Percentiles rank a stretch among this genome's conserved stretches.
phyloP scores from a whole-genome alignment of 2,113 vertebrate genomes.

The Petromus typicus region DNA sequence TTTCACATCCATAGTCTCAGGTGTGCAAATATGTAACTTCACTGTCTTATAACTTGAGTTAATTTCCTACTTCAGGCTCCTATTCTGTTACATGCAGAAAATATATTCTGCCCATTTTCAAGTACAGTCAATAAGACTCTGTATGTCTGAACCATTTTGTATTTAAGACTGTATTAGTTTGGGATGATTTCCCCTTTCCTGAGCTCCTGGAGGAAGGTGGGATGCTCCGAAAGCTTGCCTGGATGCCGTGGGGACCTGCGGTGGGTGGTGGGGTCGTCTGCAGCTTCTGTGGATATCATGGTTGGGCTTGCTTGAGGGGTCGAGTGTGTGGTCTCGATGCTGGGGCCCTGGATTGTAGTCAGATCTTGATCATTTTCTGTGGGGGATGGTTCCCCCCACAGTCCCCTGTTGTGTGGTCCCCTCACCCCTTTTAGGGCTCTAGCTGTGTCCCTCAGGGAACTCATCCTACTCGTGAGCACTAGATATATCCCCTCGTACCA shows the following conservation, averaged over 20 bases:
- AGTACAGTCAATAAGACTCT: background rate
- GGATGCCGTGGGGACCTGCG: background rate
- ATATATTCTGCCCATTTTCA: conserved; percentile 35
- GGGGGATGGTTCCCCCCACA: background rate
- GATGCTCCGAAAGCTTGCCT: background rate
- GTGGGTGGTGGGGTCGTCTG: background rate
- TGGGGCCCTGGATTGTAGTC: background rate
- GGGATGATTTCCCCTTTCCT: background rate
- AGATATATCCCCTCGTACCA: background rate
- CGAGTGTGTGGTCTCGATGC: background rate
- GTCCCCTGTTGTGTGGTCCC: background rate
- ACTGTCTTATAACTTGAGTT: conserved; percentile 53
- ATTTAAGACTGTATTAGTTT: conserved; percentile 15
- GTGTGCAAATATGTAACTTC: conserved; percentile 45
- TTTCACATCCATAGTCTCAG: conserved; percentile 19
- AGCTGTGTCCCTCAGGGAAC: background rate
- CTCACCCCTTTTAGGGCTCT: background rate
- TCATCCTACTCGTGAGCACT: background rate
- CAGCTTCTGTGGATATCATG: background rate
- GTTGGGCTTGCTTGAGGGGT: background rate
- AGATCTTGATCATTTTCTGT: background rate
- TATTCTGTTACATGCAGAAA: conserved; percentile 44
- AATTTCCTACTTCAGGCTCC: conserved; percentile 31
- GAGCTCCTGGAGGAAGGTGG: background rate
- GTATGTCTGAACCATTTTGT: background rate